Evolutionary conservation across 2,113 vertebrate species (phyloP), one percentile per base, ranked within the genome.

Genomic region (Microtus pennsylvanicus): DNA sequence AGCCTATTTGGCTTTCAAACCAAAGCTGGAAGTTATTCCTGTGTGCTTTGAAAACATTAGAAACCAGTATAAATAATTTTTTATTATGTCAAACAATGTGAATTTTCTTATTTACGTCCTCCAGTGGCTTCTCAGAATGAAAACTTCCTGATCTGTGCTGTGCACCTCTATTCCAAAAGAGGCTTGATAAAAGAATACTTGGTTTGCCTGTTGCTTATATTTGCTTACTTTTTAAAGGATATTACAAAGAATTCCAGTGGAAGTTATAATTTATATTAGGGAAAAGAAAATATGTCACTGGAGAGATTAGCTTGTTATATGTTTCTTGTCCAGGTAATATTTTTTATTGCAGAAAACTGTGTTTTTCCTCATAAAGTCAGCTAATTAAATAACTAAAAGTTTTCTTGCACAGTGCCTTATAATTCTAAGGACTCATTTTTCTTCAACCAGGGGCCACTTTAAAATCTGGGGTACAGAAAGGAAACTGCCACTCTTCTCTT

Each of bases 351-450:
- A 1, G 67, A 69, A 67, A 95, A 87, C 80, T 38, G n/a, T 28
- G 3, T 21, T 77, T 42, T 13, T 6, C 0, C 0, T 22, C 0
- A 74, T 52, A 90, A 94, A 35, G 24, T 33, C 63, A 50, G 19
- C 42, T 82, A 92, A 92, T 24, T 35, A n/a, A 21, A 45, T 33
- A 65, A 87, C 24, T 74, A 38, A 78, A 83, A 81, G 47, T 78
- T 81, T 61, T 26, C 22, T 11, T 4, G 45, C 0, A 13, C 0
- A 67, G 4, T 50, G 3, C 0, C 1, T 0, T 16, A 70, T 1
- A 26, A 65, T 65, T 65, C 26, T 28, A 65, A 65, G 28, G 12
- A 67, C 65, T 65, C 4, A 67, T 30, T 67, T 67, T 33, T 80
- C 74, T 74, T 35, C 28, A 86, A 35, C 26, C 16, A 61, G 47